Conservation (phyloP, 2,113 vertebrate genomes). For the Prunella fulvescens region DNA sequence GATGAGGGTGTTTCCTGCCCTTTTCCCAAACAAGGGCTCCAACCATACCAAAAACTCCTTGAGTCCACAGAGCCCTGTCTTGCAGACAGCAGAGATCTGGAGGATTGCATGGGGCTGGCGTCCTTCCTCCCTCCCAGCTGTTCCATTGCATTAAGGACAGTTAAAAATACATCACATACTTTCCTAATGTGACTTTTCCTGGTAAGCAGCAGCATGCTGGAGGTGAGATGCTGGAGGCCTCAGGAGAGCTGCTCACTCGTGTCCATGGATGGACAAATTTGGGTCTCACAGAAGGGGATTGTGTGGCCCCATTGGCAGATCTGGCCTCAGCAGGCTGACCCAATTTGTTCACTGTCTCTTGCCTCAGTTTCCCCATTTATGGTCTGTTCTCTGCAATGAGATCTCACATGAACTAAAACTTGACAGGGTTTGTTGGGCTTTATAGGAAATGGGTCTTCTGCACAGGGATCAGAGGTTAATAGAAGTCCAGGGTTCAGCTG, state of each 20-base stretch:
- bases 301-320: accelerated
- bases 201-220: neutral
- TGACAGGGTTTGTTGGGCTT: neutral
- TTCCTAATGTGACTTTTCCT: slow-evolving; percentile 52
- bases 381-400: neutral
- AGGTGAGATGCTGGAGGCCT: neutral
- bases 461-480: neutral
- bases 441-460: neutral
- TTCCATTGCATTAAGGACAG: slow-evolving; percentile 41
- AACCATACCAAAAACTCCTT: neutral
- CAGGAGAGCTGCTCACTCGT: neutral
- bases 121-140: slow-evolving; percentile 40
- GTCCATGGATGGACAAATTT: neutral
- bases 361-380: neutral
- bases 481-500: neutral
- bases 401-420: neutral
- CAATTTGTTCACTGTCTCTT: neutral
- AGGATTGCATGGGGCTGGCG: neutral
- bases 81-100: neutral
- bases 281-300: neutral
- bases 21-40: neutral
- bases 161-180: slow-evolving; percentile 57
- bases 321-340: neutral
- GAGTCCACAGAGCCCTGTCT: neutral
- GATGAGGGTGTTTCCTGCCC: neutral